Base-by-base conservation (phyloP, 2,113 vertebrate genomes). In the Paramormyrops kingsleyae region DNA sequence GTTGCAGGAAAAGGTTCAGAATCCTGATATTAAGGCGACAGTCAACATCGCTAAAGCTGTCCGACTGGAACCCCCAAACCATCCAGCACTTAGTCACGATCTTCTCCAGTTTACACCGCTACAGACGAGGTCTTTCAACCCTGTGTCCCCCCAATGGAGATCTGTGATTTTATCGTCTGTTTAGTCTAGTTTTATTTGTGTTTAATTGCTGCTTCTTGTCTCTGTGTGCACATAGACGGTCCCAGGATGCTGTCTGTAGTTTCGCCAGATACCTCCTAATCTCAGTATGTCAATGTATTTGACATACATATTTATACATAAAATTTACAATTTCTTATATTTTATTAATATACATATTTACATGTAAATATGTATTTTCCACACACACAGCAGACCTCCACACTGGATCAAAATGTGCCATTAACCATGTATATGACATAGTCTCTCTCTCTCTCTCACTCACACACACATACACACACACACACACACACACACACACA, bases 381-480 rank as follows among this genome's bases (percentile, higher is more conserved):
- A 39, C 35, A 39, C 87, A 92, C 90, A 92, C 92, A 91, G 93
- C 86, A 93, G 90, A 86, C 90, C 93, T 94, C 93, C 94, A 95
- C 95, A 95, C 95, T 95, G 94, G 95, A 96, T 95, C 94, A 94
- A 94, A 93, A 95, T 90, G 95, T 96, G 95, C 96, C 95, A 94
- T 93, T 93, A 92, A 93, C 93, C 94, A 93, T 94, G 92, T 94
- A 52, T 92, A 90, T 94, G 92, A 92, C 59, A 80, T 47, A 85
- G 17, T 85, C 46, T 90, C 50, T 87, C 90, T 53, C 15, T 77
- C 31, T 31, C 59, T 62, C 87, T 87, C 89, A 92, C 91, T 85
- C 86, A 90, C 89, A 90, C 74, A 90, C 90, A 90, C 83, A 90
- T 66, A 84, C 86, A 91, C 59, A 92, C 52, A 89, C 87, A 88